Base-by-base conservation (phyloP, 1,140 invertebrate genomes). In the Cyclargus thomasi region DNA sequence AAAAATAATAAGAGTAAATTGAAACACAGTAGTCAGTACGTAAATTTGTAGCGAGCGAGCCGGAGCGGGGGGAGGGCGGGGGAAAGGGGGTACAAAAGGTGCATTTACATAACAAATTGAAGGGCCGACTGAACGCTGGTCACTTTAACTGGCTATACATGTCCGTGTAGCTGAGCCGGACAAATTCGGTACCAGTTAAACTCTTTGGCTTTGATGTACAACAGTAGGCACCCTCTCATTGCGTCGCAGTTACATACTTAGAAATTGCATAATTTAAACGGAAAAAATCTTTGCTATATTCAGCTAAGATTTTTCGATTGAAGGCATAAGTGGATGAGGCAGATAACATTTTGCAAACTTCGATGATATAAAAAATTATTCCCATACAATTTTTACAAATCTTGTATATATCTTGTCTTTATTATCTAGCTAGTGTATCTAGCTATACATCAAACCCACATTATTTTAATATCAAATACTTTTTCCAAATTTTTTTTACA, bases 61-160 rank as follows among this genome's bases (percentile, higher is more conserved):
- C 55, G 18, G 70, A 73, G 68, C 76, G 39, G 73, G 29, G 29
- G 29, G 29, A 47, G 74, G 68, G 74, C 23, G 73, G 29, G 29
- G 29, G 29, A 47, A 73, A 74, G 74, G 74, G 75, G 29, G 29
- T 8, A 83, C 81, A 83, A 83, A 83, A 82, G 75, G 74, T 78
- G 69, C 77, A 84, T 84, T 84, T 81, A 78, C 82, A 84, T 84
- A 82, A 74, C 79, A 84, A 84, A 84, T 84, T 84, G 80, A 80
- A 80, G 80, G 82, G 77, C 81, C 74, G 47, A 53, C 39, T 47
- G 29, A 5, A 47, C 55, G 53, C 35, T 29, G 62, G 69, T 67
- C 66, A 55, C 53, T 47, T 59, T 18, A 53, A 55, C 55, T 23
- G 29, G 55, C 22, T 20, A 35, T 36, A 47, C 39, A 47, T 47